A percentile compares a stretch with the other conserved stretches of the same genome.
These are phyloP conservation scores for Drosophila emarginata DNA, from an alignment of 2,888 invertebrate species.

Conservation along the genomic window DNA sequence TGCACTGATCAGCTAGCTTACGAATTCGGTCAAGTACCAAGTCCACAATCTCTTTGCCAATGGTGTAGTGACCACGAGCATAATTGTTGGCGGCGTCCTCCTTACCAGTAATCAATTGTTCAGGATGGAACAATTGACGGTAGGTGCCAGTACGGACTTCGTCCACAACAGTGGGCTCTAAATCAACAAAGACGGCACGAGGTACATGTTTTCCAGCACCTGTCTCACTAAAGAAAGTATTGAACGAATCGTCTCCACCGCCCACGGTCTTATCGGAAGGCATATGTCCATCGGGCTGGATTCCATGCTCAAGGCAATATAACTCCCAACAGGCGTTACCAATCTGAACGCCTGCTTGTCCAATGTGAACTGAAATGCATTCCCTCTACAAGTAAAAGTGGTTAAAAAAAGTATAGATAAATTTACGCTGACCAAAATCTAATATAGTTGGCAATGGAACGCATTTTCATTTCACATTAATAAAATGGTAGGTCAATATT, in stretches of 20 bases:
- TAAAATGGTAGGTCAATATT: too few relatives aligned
- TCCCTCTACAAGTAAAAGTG: conserved; percentile 86
- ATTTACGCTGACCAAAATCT: neutral
- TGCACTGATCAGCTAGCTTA: conserved; percentile 93
- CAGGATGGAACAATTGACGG: conserved; percentile 93
- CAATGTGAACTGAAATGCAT: conserved; percentile 93
- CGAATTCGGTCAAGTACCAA: conserved; percentile 91
- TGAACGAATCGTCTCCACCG: conserved; percentile 90
- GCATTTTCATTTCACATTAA: too few relatives aligned
- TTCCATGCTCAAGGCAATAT: conserved; percentile 92
- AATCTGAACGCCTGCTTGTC: conserved; percentile 93
- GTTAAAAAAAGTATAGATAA: neutral
- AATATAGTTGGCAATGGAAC: too few relatives aligned
- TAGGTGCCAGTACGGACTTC: conserved; percentile 93
- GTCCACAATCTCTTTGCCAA: conserved; percentile 95
- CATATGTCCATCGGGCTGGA: conserved; percentile 94
- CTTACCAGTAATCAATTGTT: conserved; percentile 95
- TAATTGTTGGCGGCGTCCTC: conserved; percentile 97
- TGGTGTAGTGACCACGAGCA: conserved; percentile 96
- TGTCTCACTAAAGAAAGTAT: conserved; percentile 91
- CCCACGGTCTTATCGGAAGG: conserved; percentile 91
- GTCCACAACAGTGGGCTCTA: conserved; percentile 97
- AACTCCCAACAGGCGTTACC: conserved; percentile 94
- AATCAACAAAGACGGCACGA: conserved; percentile 93
- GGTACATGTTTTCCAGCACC: conserved; percentile 92